These are phyloP conservation scores for Champsocephalus gunnari DNA, from an alignment of 2,797 vertebrate species.

Conservation along the genomic window DNA sequence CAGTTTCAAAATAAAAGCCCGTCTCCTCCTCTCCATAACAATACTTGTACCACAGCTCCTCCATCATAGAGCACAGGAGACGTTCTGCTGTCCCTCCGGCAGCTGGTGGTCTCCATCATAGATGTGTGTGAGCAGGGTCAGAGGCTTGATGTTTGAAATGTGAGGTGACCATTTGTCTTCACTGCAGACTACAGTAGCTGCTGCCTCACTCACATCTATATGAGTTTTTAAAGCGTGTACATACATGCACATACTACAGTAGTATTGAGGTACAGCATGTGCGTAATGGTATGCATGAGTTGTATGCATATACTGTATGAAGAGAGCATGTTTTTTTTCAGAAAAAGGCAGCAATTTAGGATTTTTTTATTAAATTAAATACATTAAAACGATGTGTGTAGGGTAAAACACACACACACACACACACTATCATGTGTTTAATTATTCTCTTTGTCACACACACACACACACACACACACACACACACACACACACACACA, in stretches of 20 bases:
- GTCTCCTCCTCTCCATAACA: not conserved
- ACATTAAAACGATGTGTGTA: not conserved
- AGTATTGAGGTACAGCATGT: not conserved
- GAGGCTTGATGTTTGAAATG: not conserved
- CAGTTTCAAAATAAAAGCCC: not conserved
- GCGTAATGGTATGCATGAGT: not conserved
- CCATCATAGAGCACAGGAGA: not conserved
- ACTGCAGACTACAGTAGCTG: not conserved
- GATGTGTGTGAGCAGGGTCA: not conserved
- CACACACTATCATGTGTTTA: too few relatives aligned
- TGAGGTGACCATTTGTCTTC: slow-evolving; percentile 14
- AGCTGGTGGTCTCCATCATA: slow-evolving; percentile 8
- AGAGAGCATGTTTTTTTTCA: not conserved
- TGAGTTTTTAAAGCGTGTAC: too few relatives aligned
- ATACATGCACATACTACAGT: too few relatives aligned
- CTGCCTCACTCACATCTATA: not conserved
- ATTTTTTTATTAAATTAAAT: not conserved
- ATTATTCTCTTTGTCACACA: too few relatives aligned
- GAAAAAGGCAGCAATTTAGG: too few relatives aligned
- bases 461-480: not conserved
- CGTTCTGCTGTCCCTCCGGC: slow-evolving; percentile 1
- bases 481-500: too few relatives aligned
- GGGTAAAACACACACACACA: too few relatives aligned
- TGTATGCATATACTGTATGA: not conserved
- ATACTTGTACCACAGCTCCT: not conserved